These are phyloP conservation scores for Aphis gossypii DNA, from an alignment of 1,140 invertebrate genomes.

Conservation along the genomic window DNA sequence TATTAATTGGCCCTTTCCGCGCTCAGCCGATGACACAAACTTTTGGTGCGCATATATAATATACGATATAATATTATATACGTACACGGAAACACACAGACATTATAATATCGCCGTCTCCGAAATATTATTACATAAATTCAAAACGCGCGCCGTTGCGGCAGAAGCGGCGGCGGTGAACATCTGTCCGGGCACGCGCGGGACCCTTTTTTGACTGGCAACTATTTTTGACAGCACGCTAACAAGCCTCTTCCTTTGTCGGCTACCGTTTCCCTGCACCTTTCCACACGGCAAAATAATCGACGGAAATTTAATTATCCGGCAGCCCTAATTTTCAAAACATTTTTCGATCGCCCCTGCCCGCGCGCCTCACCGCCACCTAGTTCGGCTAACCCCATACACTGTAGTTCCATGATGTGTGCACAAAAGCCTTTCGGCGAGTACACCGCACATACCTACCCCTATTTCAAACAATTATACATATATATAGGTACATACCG, in stretches of 20 bases:
- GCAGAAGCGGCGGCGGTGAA: neutral
- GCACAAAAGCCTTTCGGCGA: slow-evolving; percentile 19
- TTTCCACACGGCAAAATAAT: slow-evolving; percentile 38
- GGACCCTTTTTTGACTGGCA: slow-evolving; percentile 50
- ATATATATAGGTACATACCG: neutral
- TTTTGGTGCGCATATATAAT: neutral
- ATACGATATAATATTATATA: neutral
- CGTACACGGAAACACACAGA: neutral
- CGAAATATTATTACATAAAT: slow-evolving; percentile 39
- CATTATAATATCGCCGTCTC: slow-evolving; percentile 1
- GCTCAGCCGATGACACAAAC: slow-evolving; percentile 39
- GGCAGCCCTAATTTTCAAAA: slow-evolving; percentile 42
- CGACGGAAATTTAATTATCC: slow-evolving; percentile 54
- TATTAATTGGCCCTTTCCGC: slow-evolving; percentile 48
- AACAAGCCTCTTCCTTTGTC: slow-evolving; percentile 55
- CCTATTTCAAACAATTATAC: neutral
- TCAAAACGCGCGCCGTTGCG: neutral
- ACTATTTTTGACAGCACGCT: slow-evolving; percentile 54
- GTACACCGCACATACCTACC: neutral
- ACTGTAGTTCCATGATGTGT: neutral
- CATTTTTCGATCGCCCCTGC: neutral
- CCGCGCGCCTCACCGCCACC: neutral
- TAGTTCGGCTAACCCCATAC: neutral
- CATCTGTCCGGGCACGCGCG: slow-evolving; percentile 49
- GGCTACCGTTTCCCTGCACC: slow-evolving; percentile 11